Conservation (phyloP, 2,888 invertebrate species). For the Eudiplozoon nipponicum region DNA sequence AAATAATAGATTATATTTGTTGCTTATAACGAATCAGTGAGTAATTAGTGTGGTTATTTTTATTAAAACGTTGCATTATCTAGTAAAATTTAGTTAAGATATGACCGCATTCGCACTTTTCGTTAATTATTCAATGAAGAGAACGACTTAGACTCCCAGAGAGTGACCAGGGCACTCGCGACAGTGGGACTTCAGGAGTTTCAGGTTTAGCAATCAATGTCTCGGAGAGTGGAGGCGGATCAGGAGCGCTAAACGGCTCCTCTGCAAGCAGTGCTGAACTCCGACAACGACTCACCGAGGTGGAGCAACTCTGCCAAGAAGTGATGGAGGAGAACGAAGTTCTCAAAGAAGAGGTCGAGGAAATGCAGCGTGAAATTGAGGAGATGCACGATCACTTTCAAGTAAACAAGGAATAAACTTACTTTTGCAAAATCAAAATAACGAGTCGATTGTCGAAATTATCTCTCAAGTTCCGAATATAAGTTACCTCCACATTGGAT, state of each 20-base stretch:
- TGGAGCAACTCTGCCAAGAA: conserved; percentile 62
- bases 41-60: no score
- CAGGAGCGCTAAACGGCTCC: conserved; percentile 27
- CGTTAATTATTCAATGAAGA: no score
- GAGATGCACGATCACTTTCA: conserved; percentile 66
- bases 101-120: no score
- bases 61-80: no score
- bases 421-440: no score
- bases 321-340: conserved; percentile 78
- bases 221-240: neutral
- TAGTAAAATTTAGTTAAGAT: no score
- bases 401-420: no score
- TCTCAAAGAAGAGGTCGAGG: conserved; percentile 59
- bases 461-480: no score
- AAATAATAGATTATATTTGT: no score
- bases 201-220: conserved; percentile 5
- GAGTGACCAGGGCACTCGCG: conserved; percentile 11
- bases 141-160: conserved; percentile 16
- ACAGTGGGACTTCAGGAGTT: conserved; percentile 1
- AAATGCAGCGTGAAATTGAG: conserved; percentile 80
- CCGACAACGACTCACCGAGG: conserved; percentile 44
- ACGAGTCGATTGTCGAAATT: no score
- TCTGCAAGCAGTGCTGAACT: conserved; percentile 33
- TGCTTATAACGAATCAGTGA: no score
- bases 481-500: no score